phyloP scores from a whole-genome alignment of 53 echinoderm and acorn worm genomes.

The Glandiceps talaboti region DNA sequence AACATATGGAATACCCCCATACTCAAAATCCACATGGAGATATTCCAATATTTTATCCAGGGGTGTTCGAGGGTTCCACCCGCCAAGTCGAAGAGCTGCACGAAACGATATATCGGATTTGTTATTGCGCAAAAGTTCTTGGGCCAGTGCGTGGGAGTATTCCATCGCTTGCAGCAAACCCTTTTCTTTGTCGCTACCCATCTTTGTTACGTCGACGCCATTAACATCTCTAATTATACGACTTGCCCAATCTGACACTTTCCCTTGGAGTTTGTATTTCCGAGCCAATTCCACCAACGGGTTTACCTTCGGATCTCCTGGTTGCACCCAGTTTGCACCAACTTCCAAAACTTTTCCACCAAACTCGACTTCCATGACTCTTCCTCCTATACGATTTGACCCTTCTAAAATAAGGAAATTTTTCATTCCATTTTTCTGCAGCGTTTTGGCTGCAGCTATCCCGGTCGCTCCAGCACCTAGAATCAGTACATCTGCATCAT shows the following conservation, averaged over 20 bases:
- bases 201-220: neutral
- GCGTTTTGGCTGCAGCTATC: conserved; percentile 7
- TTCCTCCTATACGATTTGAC: conserved; percentile 21
- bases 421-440: conserved; percentile 27
- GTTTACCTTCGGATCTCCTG: conserved; percentile 1
- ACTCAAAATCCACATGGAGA: conserved; percentile 25
- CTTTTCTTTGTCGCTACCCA: neutral
- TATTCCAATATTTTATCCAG: conserved; percentile 25
- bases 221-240: neutral
- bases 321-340: conserved; percentile 25
- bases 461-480: conserved; percentile 19
- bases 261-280: neutral
- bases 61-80: conserved; percentile 8
- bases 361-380: conserved; percentile 14
- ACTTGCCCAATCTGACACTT: neutral
- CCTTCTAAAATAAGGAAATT: conserved; percentile 34
- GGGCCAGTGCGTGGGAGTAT: neutral
- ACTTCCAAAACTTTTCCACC: conserved; percentile 6
- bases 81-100: conserved; percentile 5
- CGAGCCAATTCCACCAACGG: neutral
- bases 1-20: conserved; percentile 2
- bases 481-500: conserved; percentile 12
- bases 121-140: neutral
- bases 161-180: neutral
- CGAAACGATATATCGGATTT: neutral